phyloP scores from a whole-genome alignment of 2,797 vertebrate genomes.

The Pteronotus mesoamericanus region DNA sequence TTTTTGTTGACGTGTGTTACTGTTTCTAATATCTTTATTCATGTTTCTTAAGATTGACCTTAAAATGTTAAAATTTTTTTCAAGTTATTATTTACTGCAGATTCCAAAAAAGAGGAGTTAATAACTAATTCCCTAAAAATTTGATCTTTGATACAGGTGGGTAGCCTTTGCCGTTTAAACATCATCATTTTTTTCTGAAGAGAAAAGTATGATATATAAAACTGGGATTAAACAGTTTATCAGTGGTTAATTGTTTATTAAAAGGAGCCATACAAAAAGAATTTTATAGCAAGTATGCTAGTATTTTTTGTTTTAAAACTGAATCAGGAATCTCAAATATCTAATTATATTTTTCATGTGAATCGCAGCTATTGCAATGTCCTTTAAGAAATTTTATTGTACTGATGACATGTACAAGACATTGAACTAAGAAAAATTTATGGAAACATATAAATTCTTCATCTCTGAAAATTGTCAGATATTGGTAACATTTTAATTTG shows the following conservation, averaged over 20 bases:
- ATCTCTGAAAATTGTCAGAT: neutral
- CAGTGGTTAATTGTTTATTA: conserved; percentile 29
- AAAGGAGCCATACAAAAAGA: neutral
- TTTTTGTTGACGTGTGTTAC: neutral
- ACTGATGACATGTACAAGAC: neutral
- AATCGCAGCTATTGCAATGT: neutral
- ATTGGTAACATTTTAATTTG: conserved; percentile 38
- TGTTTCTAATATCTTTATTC: neutral
- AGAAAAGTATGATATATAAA: conserved; percentile 21
- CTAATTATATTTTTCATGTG: conserved; percentile 18
- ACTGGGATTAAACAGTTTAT: neutral
- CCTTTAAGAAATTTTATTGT: neutral
- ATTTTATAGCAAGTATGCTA: neutral
- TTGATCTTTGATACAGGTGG: neutral
- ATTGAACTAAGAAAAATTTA: neutral
- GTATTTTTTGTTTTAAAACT: conserved; percentile 47
- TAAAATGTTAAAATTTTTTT: neutral
- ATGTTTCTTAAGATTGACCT: neutral
- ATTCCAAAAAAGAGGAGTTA: neutral
- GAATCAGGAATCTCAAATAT: conserved; percentile 23
- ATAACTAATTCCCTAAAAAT: neutral
- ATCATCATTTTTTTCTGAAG: conserved; percentile 8
- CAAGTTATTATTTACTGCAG: neutral
- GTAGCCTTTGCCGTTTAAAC: neutral
- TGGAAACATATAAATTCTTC: neutral